Conservation (phyloP, 2,888 invertebrate species). For the Dolichomitus sp. region DNA sequence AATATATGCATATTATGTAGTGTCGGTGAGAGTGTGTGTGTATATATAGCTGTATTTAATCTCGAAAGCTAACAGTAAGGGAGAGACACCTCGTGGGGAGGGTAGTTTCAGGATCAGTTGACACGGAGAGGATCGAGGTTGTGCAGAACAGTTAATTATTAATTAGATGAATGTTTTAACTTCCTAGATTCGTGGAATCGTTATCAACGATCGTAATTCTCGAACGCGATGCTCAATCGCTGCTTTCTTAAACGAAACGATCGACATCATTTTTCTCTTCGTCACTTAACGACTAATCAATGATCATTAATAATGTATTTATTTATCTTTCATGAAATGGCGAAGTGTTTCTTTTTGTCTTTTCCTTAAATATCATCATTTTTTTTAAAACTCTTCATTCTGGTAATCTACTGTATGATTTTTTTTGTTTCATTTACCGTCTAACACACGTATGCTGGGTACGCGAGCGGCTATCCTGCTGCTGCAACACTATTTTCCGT, state of each 20-base stretch:
- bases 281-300: constrained; percentile 61
- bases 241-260: constrained; percentile 24
- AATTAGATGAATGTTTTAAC: constrained; percentile 54
- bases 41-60: constrained; percentile 60
- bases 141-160: constrained; percentile 61
- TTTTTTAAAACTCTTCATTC: constrained; percentile 53
- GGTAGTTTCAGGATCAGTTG: constrained; percentile 48
- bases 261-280: constrained; percentile 23
- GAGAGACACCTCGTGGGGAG: constrained; percentile 50
- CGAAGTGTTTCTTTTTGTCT: constrained; percentile 67
- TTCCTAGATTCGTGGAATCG: constrained; percentile 61
- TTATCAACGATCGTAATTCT: constrained; percentile 60
- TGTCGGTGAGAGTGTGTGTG: constrained; percentile 59
- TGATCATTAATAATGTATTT: constrained; percentile 59
- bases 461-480: constrained; percentile 38
- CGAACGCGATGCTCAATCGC: constrained; percentile 35
- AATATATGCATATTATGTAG: constrained; percentile 60
- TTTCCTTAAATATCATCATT: constrained; percentile 42
- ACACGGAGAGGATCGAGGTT: constrained; percentile 63
- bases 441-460: constrained; percentile 24
- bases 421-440: constrained; percentile 33
- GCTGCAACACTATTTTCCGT: constrained; percentile 46
- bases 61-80: constrained; percentile 63
- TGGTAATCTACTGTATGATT: constrained; percentile 68
- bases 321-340: constrained; percentile 58